Percentiles rank a stretch among this genome's conserved stretches.
Evolutionary conservation across 2,888 invertebrate genomes (phyloP).

Genomic region (Caradrina kadenii): DNA sequence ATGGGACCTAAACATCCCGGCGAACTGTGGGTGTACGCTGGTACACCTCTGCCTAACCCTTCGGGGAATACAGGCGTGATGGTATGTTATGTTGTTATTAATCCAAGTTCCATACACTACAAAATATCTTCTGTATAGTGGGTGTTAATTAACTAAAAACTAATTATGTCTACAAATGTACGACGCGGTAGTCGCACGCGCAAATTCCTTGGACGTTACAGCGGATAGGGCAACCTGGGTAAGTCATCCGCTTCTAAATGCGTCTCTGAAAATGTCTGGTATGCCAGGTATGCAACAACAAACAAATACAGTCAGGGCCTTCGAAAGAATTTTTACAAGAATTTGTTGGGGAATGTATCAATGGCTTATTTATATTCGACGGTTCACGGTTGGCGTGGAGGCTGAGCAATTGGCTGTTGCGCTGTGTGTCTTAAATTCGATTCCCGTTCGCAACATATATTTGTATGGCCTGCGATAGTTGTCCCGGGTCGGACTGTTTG

Average conservation of each 20-base stretch:
- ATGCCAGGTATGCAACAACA: slow-evolving; percentile 39
- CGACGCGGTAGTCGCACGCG: slow-evolving; percentile 19
- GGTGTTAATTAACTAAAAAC: background rate
- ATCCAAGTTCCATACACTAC: too few species aligned
- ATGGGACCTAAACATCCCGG: too few species aligned
- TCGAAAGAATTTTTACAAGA: slow-evolving; percentile 43
- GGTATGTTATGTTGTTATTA: too few species aligned
- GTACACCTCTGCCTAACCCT: too few species aligned
- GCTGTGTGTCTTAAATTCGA: too few species aligned
- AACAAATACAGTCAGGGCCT: slow-evolving; percentile 49
- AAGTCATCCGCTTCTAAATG: slow-evolving; percentile 37
- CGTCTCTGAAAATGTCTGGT: slow-evolving; percentile 32
- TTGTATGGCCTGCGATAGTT: background rate
- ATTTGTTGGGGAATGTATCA: slow-evolving; percentile 43
- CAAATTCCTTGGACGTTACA: slow-evolving; percentile 37
- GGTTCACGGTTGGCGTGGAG: background rate
- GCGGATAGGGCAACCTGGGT: slow-evolving; percentile 36
- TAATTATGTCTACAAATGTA: slow-evolving; percentile 8
- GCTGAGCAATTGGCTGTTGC: background rate
- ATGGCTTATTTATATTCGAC: slow-evolving; percentile 3
- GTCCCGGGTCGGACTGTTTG: too few species aligned
- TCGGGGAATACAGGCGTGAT: too few species aligned
- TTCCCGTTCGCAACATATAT: background rate
- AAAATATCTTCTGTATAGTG: too few species aligned
- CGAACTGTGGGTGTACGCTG: too few species aligned